A percentile compares a stretch with the other conserved stretches of the same genome.
Conservation (phyloP, 1,140 invertebrate genomes). For the Euwallacea fornicatus region DNA sequence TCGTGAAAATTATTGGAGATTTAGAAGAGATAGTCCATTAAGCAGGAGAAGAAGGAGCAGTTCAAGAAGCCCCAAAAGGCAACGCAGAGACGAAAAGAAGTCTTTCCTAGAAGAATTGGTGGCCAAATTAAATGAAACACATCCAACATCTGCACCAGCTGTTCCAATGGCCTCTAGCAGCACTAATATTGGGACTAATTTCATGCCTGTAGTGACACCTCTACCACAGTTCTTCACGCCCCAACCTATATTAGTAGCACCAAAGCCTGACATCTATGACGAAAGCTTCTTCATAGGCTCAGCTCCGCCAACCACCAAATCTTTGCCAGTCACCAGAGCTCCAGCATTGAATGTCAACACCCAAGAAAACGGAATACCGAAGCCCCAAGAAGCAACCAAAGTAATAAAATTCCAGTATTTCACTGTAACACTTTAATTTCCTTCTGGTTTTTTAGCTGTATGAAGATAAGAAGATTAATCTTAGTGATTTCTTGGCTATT, state of each 20-base stretch:
- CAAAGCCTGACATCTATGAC: conserved; percentile 23
- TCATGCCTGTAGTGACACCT: neutral
- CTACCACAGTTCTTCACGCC: conserved; percentile 1
- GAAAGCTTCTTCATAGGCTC: conserved; percentile 42
- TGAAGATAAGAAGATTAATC: conserved; percentile 37
- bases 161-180: neutral
- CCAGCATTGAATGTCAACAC: neutral
- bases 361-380: neutral
- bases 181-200: neutral
- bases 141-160: conserved; percentile 5
- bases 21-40: conserved; percentile 23
- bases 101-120: conserved; percentile 49
- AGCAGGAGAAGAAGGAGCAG: conserved; percentile 20
- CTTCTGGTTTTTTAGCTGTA: conserved; percentile 38
- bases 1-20: conserved; percentile 18
- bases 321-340: neutral
- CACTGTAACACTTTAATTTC: neutral
- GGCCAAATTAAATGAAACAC: conserved; percentile 46
- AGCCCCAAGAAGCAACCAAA: conserved; percentile 1
- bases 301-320: neutral
- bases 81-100: conserved; percentile 39
- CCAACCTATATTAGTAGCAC: neutral
- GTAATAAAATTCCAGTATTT: neutral
- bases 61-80: conserved; percentile 23
- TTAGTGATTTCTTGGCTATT: conserved; percentile 40